phyloP scores from a whole-genome alignment of 1,140 invertebrate species.

The Pomphorhynchus laevis region DNA sequence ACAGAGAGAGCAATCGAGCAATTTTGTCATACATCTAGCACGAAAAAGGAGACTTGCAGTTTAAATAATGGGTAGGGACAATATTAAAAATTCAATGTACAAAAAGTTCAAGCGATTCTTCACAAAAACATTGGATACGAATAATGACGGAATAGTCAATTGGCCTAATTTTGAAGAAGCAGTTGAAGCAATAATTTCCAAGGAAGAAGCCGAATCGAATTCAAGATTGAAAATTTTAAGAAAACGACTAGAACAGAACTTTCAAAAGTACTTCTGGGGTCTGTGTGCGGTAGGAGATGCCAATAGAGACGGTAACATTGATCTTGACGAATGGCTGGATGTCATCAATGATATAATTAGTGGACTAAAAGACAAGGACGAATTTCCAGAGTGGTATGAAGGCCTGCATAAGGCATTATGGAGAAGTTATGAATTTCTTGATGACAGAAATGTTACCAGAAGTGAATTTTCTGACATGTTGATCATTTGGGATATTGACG shows the following conservation, averaged over 20 bases:
- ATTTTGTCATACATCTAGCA: too few species aligned
- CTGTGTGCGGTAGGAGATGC: slow-evolving; percentile 10
- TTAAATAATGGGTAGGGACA: too few species aligned
- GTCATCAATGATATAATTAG: slow-evolving; percentile 9
- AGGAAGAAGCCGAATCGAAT: slow-evolving; percentile 8
- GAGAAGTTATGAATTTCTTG: slow-evolving; percentile 8
- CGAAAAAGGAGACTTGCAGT: too few species aligned
- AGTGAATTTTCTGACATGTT: slow-evolving; percentile 8
- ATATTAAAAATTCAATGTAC: too few species aligned
- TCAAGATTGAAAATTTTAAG: slow-evolving; percentile 9
- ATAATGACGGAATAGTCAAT: slow-evolving; percentile 9
- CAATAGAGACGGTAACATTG: slow-evolving; percentile 8
- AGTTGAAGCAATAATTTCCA: slow-evolving; percentile 7
- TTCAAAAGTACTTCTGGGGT: slow-evolving; percentile 10
- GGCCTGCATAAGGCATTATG: slow-evolving; percentile 9
- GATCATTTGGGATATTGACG: slow-evolving; percentile 7
- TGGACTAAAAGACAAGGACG: slow-evolving; percentile 3
- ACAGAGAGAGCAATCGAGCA: too few species aligned
- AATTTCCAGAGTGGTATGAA: slow-evolving; percentile 10
- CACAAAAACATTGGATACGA: background rate
- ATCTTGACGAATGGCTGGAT: slow-evolving; percentile 10
- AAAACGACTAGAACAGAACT: slow-evolving; percentile 10
- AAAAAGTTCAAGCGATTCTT: background rate
- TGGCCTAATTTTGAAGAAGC: slow-evolving; percentile 8
- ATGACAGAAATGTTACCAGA: slow-evolving; percentile 7